phyloP scores from a whole-genome alignment of 1,140 invertebrate genomes.

The Papilio aristodemus region DNA sequence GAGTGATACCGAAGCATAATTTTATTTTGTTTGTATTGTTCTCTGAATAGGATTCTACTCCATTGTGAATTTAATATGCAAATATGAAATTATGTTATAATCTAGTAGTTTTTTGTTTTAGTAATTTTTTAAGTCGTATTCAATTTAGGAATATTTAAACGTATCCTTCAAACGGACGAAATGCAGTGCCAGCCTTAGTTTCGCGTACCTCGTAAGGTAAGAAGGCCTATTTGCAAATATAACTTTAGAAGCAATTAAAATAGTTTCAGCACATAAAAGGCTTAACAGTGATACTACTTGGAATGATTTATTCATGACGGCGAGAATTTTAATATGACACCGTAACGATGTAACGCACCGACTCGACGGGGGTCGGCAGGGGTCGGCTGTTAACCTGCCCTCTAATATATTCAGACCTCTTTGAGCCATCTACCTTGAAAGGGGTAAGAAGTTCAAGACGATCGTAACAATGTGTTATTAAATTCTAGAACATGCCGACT shows the following conservation, averaged over 20 bases:
- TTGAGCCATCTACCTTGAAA: background rate
- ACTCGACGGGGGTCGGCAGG: background rate
- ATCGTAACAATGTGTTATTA: conserved; percentile 1
- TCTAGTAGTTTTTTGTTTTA: background rate
- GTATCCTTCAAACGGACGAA: no score
- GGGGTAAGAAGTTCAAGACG: conserved; percentile 3
- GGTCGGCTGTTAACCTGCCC: background rate
- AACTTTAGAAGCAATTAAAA: background rate
- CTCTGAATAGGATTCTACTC: background rate
- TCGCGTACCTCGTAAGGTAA: no score
- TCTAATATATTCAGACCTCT: conserved; percentile 10
- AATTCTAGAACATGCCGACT: background rate
- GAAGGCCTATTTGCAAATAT: no score
- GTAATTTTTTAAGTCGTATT: background rate
- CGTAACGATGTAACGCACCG: background rate
- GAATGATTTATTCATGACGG: conserved; percentile 1
- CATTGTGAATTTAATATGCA: background rate
- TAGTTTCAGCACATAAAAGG: background rate
- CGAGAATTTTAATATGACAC: conserved; percentile 6
- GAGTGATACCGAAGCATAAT: background rate
- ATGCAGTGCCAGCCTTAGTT: no score
- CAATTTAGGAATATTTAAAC: background rate
- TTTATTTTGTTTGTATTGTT: background rate
- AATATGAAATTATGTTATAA: background rate
- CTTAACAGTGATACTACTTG: background rate